Base-by-base conservation (phyloP, 2,113 vertebrate species). In the Verasper variegatus region DNA sequence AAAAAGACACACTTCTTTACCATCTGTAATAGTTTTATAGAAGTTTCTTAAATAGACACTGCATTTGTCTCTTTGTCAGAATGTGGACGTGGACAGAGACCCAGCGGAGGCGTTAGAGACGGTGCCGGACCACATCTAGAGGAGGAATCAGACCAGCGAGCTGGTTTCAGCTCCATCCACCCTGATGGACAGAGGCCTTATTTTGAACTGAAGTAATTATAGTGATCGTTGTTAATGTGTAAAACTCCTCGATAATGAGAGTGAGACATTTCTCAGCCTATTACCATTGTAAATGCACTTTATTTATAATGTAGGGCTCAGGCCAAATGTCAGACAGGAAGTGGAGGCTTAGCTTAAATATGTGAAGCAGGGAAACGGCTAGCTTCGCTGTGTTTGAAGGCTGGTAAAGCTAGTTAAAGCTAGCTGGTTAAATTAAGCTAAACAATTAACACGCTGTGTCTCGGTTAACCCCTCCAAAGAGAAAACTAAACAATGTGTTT, bases 81-180 rank as follows among this genome's bases (percentile, higher is more conserved):
- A 97, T 3, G 95, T 97, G 18, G 94, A 96, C 1, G 88, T 97
- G 80, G 93, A 94, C 78, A 83, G 95, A 78, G 94, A 96, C 0
- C 81, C 96, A 0, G 91, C 91, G 0, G 96, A 96, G 20, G 96
- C 97, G 0, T 60, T 97, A 14, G 86, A 94, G 80, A 95, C 94
- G 0, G 94, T 94, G 11, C 94, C 94, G 0, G 92, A 93, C 0
- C 94, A 95, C 91, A 90, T 87, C 78, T 95, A 91, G 83, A 65
- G 10, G 20, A 65, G 23, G 51, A 51, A 2, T 51, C 35, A 2
- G 14, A 4, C 3, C 54, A 17, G 52, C 15, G 6, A 51, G 47
- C 6, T 51, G 47, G 5, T 18, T 15, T 55, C 2, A 15, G 23
- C 9, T 31, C 31, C 31, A 7, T 6, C 31, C 31, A 31, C 31